Evolutionary conservation across 2,113 vertebrate genomes (phyloP).

Genomic region (Ophthalmolycus amberensis): DNA sequence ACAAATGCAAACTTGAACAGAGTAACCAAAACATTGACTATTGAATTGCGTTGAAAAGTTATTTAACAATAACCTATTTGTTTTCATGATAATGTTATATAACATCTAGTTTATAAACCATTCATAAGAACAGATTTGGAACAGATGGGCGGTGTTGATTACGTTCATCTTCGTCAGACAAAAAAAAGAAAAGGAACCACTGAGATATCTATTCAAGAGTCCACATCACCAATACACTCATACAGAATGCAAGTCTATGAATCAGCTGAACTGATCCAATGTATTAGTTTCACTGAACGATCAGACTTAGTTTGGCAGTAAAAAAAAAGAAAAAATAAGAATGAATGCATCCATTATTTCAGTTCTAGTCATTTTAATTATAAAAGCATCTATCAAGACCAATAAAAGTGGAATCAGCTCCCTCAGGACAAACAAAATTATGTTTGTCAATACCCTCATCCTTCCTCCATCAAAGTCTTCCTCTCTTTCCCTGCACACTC

Average conservation of each 20-base stretch:
- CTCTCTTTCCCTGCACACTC: conserved; percentile 67
- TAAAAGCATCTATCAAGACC: not conserved
- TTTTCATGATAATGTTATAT: not conserved
- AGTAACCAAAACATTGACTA: not conserved
- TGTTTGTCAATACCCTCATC: conserved; percentile 31
- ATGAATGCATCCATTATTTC: not conserved
- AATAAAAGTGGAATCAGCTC: conserved; percentile 32
- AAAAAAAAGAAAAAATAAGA: not conserved
- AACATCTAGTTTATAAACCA: not conserved
- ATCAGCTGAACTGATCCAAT: not conserved
- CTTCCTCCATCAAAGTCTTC: conserved; percentile 33
- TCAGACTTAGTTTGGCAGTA: not conserved
- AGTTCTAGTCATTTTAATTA: conserved; percentile 3
- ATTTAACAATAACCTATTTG: not conserved
- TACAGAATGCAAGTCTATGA: not conserved
- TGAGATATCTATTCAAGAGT: not conserved
- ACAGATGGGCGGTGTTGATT: not conserved
- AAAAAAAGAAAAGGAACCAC: not conserved
- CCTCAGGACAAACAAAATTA: conserved; percentile 4
- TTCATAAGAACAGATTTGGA: not conserved
- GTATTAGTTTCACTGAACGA: conserved; percentile 19
- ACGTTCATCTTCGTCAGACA: not conserved
- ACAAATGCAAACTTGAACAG: conserved; percentile 2
- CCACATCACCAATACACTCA: not conserved
- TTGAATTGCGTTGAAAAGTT: not conserved